phyloP scores from a whole-genome alignment of 1,140 invertebrate genomes.

The Bombus waltoni region DNA sequence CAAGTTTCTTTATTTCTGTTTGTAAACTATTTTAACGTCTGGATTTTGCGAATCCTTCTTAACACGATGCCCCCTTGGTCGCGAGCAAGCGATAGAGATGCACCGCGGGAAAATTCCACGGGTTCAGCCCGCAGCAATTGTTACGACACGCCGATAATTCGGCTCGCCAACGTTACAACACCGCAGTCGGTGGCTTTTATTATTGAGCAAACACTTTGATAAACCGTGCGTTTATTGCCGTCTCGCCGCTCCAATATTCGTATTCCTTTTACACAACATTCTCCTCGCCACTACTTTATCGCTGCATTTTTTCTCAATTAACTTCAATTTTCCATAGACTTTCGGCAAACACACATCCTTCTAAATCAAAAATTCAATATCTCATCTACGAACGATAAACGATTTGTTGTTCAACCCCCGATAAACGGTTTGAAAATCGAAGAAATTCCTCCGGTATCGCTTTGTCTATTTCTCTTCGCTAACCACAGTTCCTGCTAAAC shows the following conservation, averaged over 20 bases:
- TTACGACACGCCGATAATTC: constrained; percentile 64
- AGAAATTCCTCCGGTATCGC: too few species aligned
- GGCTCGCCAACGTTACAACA: constrained; percentile 52
- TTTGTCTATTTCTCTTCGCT: not conserved
- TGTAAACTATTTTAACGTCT: not conserved
- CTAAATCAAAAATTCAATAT: not conserved
- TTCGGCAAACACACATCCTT: too few species aligned
- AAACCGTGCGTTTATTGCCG: constrained; percentile 36
- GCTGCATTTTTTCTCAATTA: too few species aligned
- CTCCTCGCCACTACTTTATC: not conserved
- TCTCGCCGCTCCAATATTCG: constrained; percentile 12
- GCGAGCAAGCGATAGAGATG: not conserved
- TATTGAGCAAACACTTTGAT: constrained; percentile 58
- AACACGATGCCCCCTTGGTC: not conserved
- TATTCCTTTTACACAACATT: not conserved
- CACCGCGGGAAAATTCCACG: constrained; percentile 53
- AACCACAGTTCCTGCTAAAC: not conserved
- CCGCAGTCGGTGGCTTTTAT: constrained; percentile 53
- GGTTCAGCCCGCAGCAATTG: constrained; percentile 56
- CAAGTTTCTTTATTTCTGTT: not conserved
- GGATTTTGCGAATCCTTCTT: not conserved
- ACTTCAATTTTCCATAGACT: not conserved
- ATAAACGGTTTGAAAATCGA: too few species aligned
- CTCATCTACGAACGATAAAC: not conserved
- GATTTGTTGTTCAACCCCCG: too few species aligned